phyloP scores from a whole-genome alignment of 2,113 vertebrate genomes.

The Panurus biarmicus region DNA sequence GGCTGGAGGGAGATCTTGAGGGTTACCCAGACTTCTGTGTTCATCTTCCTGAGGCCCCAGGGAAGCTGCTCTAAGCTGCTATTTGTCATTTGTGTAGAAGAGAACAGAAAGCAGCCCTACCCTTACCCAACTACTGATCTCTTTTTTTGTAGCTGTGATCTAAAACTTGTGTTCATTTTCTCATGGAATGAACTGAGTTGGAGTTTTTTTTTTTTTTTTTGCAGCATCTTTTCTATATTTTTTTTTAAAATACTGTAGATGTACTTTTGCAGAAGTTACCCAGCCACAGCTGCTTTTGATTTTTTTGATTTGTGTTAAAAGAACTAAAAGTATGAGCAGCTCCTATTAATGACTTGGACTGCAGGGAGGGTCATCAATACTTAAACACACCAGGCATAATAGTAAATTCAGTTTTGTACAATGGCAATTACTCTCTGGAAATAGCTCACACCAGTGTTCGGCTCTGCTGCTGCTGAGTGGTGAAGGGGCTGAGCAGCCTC shows the following conservation, averaged over 20 bases:
- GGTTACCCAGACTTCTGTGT: neutral
- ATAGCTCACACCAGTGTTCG: neutral
- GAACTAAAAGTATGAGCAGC: neutral
- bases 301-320: neutral
- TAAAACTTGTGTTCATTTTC: neutral
- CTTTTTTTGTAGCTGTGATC: neutral
- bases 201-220: neutral
- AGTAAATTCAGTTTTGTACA: neutral
- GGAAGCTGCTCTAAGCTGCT: neutral
- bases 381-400: neutral
- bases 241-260: neutral
- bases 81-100: neutral
- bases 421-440: neutral
- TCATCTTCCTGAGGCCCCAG: neutral
- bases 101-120: neutral
- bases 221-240: fast-evolving
- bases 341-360: neutral
- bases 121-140: neutral
- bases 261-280: neutral
- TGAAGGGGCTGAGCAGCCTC: neutral
- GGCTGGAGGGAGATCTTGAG: fast-evolving
- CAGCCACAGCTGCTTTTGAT: neutral
- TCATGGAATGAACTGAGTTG: neutral
- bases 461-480: neutral
- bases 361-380: neutral